These are phyloP conservation scores for Poeciliopsis retropinna DNA, from an alignment of 2,113 vertebrate genomes.

Conservation along the genomic window DNA sequence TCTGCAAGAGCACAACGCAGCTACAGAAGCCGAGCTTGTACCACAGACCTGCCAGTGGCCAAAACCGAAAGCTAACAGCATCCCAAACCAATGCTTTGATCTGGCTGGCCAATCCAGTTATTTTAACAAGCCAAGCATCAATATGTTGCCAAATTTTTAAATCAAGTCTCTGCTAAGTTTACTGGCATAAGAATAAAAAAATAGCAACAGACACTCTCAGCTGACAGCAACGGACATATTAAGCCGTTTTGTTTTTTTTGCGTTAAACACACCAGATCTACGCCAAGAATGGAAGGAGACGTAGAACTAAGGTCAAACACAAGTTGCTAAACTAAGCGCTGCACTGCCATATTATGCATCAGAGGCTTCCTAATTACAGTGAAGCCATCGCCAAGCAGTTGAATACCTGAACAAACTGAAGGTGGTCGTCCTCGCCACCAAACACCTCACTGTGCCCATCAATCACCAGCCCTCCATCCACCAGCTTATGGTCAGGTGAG, in stretches of 20 bases:
- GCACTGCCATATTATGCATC: slow-evolving; percentile 38
- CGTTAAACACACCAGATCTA: slow-evolving; percentile 27
- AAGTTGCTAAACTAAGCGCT: slow-evolving; percentile 17
- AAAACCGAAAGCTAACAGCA: slow-evolving; percentile 21
- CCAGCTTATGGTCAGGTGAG: slow-evolving; percentile 99
- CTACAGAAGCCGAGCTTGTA: slow-evolving; percentile 86
- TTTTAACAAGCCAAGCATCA: slow-evolving; percentile 18
- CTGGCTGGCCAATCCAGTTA: slow-evolving; percentile 9
- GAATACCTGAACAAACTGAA: slow-evolving; percentile 99
- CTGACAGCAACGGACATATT: slow-evolving; percentile 3
- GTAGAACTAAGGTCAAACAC: slow-evolving; percentile 23
- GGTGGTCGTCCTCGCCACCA: slow-evolving; percentile 98
- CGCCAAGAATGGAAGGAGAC: slow-evolving; percentile 32
- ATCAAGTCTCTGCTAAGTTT: background rate
- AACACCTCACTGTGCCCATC: slow-evolving; percentile 98
- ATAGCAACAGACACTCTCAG: background rate
- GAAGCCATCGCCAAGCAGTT: slow-evolving; percentile 67
- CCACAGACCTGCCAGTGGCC: slow-evolving; percentile 57
- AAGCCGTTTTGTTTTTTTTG: background rate
- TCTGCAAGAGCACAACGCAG: slow-evolving; percentile 97
- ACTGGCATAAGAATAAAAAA: no score
- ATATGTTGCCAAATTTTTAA: background rate
- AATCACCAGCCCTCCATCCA: slow-evolving; percentile 95
- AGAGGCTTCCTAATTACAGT: slow-evolving; percentile 6
- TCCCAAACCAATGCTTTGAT: slow-evolving; percentile 13